Conservation (phyloP, 2,797 vertebrate species). For the Natrix natrix region DNA sequence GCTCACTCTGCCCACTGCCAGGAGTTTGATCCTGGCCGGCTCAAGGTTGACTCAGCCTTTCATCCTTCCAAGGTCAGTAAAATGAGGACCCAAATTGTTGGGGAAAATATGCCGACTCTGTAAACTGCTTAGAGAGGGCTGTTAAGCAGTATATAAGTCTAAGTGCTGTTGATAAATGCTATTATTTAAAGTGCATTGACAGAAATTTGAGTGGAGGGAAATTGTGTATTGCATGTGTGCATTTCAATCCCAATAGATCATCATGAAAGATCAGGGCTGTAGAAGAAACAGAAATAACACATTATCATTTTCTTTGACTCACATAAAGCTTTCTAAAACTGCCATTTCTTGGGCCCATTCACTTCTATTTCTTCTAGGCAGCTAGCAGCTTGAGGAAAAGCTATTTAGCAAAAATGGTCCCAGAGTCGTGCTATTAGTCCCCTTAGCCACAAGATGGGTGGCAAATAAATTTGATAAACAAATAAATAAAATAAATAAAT, state of each 20-base stretch:
- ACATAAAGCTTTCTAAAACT: not conserved
- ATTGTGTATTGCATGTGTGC: not conserved
- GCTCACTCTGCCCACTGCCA: not conserved
- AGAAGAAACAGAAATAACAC: not conserved
- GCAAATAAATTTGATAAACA: not conserved
- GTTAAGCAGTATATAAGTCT: not conserved
- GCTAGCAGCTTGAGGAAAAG: not conserved
- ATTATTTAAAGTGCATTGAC: not conserved
- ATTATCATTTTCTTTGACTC: not conserved
- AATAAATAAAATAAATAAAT: not conserved
- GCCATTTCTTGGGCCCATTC: not conserved
- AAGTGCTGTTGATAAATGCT: not conserved
- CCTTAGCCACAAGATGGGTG: not conserved
- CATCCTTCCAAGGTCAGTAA: not conserved
- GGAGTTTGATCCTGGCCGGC: not conserved
- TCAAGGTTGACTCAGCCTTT: not conserved
- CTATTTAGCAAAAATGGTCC: not conserved
- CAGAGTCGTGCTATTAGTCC: not conserved
- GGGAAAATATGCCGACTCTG: not conserved
- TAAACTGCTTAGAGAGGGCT: not conserved
- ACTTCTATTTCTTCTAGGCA: not conserved
- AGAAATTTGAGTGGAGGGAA: not conserved
- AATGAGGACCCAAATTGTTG: not conserved
- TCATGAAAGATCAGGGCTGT: not conserved
- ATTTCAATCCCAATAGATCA: not conserved